A percentile compares a stretch with the other conserved stretches of the same genome.
These are phyloP conservation scores for Spisula subtruncata DNA, from an alignment of 2,888 invertebrate genomes.

Conservation along the genomic window DNA sequence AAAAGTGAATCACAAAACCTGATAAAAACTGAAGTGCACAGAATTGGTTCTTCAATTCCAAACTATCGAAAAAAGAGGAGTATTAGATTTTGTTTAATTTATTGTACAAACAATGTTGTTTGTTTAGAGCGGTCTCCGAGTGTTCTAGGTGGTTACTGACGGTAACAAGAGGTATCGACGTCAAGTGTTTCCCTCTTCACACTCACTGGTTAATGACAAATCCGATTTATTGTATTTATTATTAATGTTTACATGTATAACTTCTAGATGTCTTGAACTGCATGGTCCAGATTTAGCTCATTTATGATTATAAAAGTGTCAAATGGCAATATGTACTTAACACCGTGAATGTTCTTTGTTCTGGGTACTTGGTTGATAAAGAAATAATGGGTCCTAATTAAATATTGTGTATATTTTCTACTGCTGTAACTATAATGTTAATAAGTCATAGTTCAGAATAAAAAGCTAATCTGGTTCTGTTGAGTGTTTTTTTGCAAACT, in stretches of 20 bases:
- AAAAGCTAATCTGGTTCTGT: not conserved
- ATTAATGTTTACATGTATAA: slow-evolving; percentile 10
- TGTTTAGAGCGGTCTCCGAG: not conserved
- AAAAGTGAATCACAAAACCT: too few species aligned
- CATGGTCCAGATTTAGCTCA: not conserved
- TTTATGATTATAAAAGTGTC: not conserved
- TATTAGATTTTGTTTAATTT: not conserved
- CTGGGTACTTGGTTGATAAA: not conserved
- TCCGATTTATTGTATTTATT: slow-evolving; percentile 12
- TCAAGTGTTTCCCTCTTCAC: slow-evolving; percentile 11
- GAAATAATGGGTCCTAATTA: not conserved
- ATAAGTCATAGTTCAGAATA: not conserved
- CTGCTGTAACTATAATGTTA: not conserved
- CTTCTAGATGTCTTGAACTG: not conserved
- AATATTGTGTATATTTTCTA: not conserved
- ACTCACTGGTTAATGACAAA: not conserved
- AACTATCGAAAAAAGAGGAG: too few species aligned
- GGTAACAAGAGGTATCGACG: not conserved
- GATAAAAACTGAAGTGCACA: too few species aligned
- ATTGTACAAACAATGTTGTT: not conserved
- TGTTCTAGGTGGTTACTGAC: not conserved
- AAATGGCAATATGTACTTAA: not conserved
- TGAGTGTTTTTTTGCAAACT: not conserved
- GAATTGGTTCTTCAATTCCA: too few species aligned
- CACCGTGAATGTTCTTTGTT: slow-evolving; percentile 3